Evolutionary conservation across 2,888 invertebrate species (phyloP), one percentile per base, ranked within the genome.

Genomic region (Lasioglossum villosulum): DNA sequence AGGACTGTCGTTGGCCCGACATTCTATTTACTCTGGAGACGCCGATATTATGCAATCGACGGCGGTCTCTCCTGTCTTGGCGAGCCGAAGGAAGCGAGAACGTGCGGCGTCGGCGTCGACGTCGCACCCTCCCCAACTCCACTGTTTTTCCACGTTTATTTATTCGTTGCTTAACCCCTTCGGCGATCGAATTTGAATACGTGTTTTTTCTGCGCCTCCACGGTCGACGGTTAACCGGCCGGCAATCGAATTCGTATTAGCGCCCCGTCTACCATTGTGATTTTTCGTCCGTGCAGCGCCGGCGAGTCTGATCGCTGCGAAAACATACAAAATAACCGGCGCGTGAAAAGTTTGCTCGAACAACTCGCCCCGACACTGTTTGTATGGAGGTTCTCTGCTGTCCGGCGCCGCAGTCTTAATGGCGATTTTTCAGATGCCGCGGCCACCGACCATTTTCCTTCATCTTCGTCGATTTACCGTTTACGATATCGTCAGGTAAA

Each of bases 11-110:
- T 85, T 86, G 83, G 83, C 89, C 84, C 91, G 91, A 92, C 91
- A 90, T 92, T 92, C 93, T 93, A 93, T 93, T 93, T 93, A 92
- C 92, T 86, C 91, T 87, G 89, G 91, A 91, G 92, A 93, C 92
- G 93, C 89, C 92, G 91, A 92, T 93, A 93, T 93, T 93, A 93
- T 93, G 93, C 93, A 92, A 92, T 90, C 88, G 90, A 89, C 83
- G 90, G 79, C 82, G 88, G 87, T 70, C 39, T 84, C 85, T 77
- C 79, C 73, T 82, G 77, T 86, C 82, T 83, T 83, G 86, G 73
- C 75, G 77, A 74, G 37, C 14, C 75, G 37, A 30, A 34, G 45
- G 59, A 30, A 48, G 70, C 70, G 63, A 63, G 30, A 63, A 63
- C 63, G 63, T 63, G 39, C 74, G 72, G 45, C 59, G 39, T 3